phyloP scores from a whole-genome alignment of 2,888 invertebrate species.

The Caenorhabditis wallacei region DNA sequence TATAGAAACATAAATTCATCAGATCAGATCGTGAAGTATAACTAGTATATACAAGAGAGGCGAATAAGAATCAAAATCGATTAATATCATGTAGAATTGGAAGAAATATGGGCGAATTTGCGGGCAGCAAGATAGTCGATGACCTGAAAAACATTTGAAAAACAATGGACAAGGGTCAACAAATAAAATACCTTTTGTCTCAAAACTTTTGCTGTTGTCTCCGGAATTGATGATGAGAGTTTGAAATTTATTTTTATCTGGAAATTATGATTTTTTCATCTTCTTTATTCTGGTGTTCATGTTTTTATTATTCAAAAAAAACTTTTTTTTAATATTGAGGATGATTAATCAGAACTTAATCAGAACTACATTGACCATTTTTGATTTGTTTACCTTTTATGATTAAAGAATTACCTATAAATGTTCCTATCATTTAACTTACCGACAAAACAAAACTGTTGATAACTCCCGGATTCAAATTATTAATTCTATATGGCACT shows the following conservation, averaged over 20 bases:
- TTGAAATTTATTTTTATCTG: conserved; percentile 56
- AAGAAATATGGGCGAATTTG: conserved; percentile 46
- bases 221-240: conserved; percentile 25
- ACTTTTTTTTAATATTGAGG: no score
- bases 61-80: conserved; percentile 1
- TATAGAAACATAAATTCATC: background rate
- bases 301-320: no score
- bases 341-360: no score
- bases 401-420: no score
- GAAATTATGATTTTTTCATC: no score
- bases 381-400: no score
- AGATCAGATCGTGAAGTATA: no score
- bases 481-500: conserved; percentile 62
- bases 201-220: conserved; percentile 31
- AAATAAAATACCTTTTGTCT: conserved; percentile 44
- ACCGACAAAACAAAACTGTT: conserved; percentile 57
- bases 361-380: background rate
- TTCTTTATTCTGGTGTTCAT: background rate
- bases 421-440: background rate
- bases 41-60: no score
- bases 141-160: conserved; percentile 44
- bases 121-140: conserved; percentile 56
- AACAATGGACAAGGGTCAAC: conserved; percentile 8
- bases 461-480: conserved; percentile 45
- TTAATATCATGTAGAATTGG: conserved; percentile 13